Conservation (phyloP, 92 coral and sea anemone genomes). For the Chrysogorgia sp. region DNA sequence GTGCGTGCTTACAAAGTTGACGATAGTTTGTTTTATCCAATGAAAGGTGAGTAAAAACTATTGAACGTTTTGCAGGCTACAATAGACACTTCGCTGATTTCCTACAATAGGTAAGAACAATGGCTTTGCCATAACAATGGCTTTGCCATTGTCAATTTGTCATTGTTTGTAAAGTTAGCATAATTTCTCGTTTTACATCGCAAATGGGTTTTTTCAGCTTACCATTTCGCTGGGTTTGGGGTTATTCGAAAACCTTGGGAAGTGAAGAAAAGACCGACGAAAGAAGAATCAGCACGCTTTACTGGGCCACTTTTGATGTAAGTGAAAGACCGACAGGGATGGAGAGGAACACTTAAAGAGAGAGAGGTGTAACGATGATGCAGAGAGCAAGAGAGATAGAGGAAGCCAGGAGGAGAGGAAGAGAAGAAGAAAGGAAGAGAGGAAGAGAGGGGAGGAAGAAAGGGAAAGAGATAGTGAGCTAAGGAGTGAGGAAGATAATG, state of each 20-base stretch:
- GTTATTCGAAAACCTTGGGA: conserved; percentile 37
- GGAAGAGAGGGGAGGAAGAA: neutral
- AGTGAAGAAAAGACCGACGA: conserved; percentile 30
- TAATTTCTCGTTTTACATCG: neutral
- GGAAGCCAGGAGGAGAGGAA: neutral
- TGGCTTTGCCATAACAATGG: no score
- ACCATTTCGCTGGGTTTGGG: conserved; percentile 46
- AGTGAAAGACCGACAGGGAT: neutral
- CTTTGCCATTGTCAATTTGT: no score
- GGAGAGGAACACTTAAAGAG: neutral
- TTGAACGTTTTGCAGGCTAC: no score
- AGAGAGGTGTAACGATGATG: neutral
- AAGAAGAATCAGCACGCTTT: neutral
- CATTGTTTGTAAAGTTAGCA: no score
- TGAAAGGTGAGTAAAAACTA: conserved; percentile 24
- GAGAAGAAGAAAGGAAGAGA: neutral
- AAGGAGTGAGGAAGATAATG: no score
- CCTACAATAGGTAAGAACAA: no score
- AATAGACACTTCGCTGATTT: no score
- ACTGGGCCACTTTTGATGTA: conserved; percentile 37
- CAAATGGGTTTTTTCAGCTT: neutral
- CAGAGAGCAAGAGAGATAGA: neutral
- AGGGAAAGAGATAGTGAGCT: neutral
- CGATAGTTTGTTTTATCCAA: conserved; percentile 32
- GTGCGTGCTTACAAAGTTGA: conserved; percentile 37